Evolutionary conservation across 2,888 invertebrate species (phyloP).

Genomic region (Barypeithes pellucidus): DNA sequence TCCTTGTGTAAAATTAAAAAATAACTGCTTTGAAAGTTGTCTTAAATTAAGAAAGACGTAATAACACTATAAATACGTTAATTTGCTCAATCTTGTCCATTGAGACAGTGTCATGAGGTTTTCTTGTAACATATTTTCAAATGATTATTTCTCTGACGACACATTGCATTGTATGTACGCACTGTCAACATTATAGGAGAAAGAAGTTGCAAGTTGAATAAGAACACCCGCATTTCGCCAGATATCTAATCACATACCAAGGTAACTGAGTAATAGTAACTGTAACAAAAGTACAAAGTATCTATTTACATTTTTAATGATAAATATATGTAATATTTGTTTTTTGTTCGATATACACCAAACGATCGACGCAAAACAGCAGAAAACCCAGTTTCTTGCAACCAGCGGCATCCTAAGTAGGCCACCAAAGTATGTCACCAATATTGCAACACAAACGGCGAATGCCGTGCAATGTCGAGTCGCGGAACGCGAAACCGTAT

Average conservation of each 20-base stretch:
- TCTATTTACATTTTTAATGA: background rate
- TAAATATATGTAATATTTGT: constrained; percentile 28
- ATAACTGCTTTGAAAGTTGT: no score
- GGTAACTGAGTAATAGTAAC: constrained; percentile 4
- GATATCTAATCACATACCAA: constrained; percentile 2
- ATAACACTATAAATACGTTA: no score
- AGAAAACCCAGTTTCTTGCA: constrained; percentile 46
- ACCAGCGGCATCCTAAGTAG: constrained; percentile 33
- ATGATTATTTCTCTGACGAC: no score
- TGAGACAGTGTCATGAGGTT: no score
- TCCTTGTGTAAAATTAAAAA: no score
- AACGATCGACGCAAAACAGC: constrained; percentile 34
- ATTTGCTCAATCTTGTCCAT: no score
- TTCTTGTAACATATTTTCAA: no score
- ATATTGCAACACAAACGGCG: constrained; percentile 36
- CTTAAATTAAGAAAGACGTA: no score
- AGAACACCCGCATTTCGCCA: background rate
- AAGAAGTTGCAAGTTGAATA: background rate
- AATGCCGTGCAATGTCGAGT: constrained; percentile 38
- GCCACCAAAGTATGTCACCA: constrained; percentile 46
- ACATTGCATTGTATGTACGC: no score
- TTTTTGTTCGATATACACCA: constrained; percentile 21
- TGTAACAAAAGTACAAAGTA: background rate
- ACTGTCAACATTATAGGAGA: background rate
- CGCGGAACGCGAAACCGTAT: constrained; percentile 25